These are phyloP conservation scores for Morelia viridis DNA, from an alignment of 2,797 vertebrate species.

Conservation along the genomic window DNA sequence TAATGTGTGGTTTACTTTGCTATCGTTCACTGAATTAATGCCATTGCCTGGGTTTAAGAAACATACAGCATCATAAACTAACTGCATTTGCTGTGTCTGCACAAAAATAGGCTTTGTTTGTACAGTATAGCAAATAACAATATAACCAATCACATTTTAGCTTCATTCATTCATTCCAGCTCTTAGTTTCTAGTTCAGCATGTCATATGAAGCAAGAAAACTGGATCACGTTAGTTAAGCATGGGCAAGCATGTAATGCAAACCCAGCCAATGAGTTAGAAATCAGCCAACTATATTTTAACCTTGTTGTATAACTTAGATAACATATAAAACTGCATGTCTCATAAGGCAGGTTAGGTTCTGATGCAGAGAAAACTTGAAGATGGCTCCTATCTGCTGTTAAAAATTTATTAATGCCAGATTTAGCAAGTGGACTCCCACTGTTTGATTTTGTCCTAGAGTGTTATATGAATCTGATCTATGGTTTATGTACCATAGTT, in stretches of 20 bases:
- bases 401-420: no score
- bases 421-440: no score
- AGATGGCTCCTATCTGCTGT: no score
- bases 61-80: not conserved
- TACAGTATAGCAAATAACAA: not conserved
- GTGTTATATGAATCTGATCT: no score
- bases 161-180: not conserved
- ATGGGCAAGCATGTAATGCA: not conserved
- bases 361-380: no score
- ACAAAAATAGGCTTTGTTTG: not conserved
- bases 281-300: not conserved
- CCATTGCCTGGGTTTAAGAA: not conserved
- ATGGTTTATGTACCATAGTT: no score
- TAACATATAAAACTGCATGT: not conserved
- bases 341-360: not conserved
- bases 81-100: not conserved
- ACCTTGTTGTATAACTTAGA: not conserved
- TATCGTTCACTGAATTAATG: no score
- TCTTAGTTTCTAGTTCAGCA: not conserved
- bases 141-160: not conserved
- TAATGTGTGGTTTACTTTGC: no score
- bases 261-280: not conserved
- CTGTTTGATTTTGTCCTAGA: no score
- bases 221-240: not conserved
- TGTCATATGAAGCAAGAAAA: not conserved